Base-by-base conservation (phyloP, 2,113 vertebrate species). In the Ellobius talpinus region DNA sequence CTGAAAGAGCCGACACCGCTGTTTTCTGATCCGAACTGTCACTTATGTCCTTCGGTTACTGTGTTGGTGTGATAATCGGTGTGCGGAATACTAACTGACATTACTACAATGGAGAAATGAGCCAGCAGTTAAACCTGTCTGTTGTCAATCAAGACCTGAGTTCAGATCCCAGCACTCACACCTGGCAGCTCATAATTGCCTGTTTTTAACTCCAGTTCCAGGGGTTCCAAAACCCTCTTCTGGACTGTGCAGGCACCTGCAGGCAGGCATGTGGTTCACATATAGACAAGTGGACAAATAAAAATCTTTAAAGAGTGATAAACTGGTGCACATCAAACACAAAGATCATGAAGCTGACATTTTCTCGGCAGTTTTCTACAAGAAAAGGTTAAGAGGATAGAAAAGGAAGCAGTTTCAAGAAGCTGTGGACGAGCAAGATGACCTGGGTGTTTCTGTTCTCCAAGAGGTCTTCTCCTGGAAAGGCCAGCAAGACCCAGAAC, bases 391-490 rank as follows among this genome's bases (percentile, higher is more conserved):
- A 52, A 87, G 55, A 50, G 42, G 26, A 91, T 10, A 33, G 79
- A 72, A 66, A 29, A 76, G 52, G 76, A 52, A 85, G 72, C 1
- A 76, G 31, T 63, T 31, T 16, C 29, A 86, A 87, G 74, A 66
- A 73, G 47, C 70, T 61, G 36, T 1, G 23, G 52, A 78, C 5
- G 1, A 84, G 72, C n/a, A 58, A 9, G n/a, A 73, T 2, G 52
- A 85, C 16, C 31, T 86, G 58, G 19, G 31, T 70, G 36, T 77
- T 93, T 92, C 66, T 78, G n/a, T 68, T 91, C 58, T 42, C 42
- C 65, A 68, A 55, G 47, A 87, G 63, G 86, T 79, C 76, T 82
- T 94, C 90, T 96, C 11, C 76, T 50, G 76, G 90, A 33, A 5
- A 94, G 88, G 26, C 65, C 72, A 79, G 17, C 55, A 86, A 61